phyloP scores from a whole-genome alignment of 2,888 invertebrate species.

The Hyppa rectilinea region DNA sequence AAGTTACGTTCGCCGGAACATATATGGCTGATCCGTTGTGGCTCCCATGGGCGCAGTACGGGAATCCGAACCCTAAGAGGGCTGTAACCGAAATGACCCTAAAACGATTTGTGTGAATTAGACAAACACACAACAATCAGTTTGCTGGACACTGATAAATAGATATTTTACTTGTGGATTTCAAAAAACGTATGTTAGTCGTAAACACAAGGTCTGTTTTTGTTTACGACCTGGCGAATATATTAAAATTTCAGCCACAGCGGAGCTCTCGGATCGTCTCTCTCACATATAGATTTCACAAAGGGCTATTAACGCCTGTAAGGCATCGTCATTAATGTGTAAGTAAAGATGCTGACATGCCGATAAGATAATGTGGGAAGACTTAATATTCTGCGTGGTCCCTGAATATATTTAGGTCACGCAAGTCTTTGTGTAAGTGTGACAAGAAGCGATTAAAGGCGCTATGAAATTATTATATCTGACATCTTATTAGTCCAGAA shows the following conservation, averaged over 20 bases:
- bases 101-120: conserved; percentile 67
- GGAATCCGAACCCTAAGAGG: conserved; percentile 43
- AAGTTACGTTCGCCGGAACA: conserved; percentile 49
- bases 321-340: conserved; percentile 43
- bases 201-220: too few relatives aligned
- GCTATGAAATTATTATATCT: background rate
- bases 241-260: background rate
- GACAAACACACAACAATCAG: conserved; percentile 50
- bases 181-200: conserved; percentile 4
- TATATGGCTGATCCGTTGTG: conserved; percentile 54
- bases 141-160: conserved; percentile 53
- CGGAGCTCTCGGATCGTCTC: background rate
- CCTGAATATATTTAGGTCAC: conserved; percentile 29
- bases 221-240: background rate
- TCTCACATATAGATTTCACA: conserved; percentile 6
- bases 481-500: background rate
- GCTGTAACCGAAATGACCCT: conserved; percentile 58
- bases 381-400: conserved; percentile 40
- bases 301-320: conserved; percentile 44
- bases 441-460: background rate
- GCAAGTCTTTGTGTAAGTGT: conserved; percentile 32
- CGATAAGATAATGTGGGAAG: conserved; percentile 45
- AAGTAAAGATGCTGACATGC: conserved; percentile 45
- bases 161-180: conserved; percentile 19
- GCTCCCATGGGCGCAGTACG: conserved; percentile 52